Percentiles rank a stretch among this genome's conserved stretches.
Conservation (phyloP, 1,140 invertebrate genomes). For the Anastrepha obliqua region DNA sequence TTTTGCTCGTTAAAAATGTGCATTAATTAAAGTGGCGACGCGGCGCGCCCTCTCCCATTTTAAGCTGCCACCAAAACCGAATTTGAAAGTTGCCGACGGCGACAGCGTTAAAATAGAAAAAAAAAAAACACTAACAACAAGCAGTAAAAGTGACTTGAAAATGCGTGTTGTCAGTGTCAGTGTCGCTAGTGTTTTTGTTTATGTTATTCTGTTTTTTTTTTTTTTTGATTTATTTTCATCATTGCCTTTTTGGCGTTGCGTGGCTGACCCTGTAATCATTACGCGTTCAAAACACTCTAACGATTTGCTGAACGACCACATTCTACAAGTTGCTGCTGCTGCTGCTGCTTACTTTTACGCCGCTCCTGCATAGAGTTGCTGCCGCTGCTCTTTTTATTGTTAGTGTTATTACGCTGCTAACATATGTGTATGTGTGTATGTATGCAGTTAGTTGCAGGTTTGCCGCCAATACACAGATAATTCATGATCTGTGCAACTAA, state of each 20-base stretch:
- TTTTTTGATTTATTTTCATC: not conserved
- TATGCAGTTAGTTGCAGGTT: not conserved
- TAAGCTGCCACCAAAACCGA: not conserved
- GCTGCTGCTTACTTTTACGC: not conserved
- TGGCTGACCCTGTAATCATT: slow-evolving; percentile 31
- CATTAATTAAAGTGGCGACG: not conserved
- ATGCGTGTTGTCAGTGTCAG: slow-evolving; percentile 25
- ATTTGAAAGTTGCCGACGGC: slow-evolving; percentile 1
- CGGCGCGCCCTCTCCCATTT: not conserved
- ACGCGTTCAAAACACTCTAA: slow-evolving; percentile 4
- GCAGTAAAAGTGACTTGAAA: not conserved
- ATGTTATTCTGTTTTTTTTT: not conserved
- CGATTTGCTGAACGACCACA: not conserved
- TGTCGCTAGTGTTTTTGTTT: not conserved
- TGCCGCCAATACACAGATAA: not conserved
- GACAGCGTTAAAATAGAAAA: not conserved
- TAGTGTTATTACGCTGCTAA: not conserved
- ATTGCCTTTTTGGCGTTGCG: not conserved
- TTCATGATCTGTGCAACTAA: not conserved
- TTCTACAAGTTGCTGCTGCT: slow-evolving; percentile 11
- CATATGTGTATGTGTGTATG: not conserved
- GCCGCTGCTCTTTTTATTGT: not conserved
- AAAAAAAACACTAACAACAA: not conserved
- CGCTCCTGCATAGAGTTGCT: not conserved
- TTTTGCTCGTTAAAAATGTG: not conserved